Evolutionary conservation across 2,888 invertebrate species (phyloP), one percentile per base, ranked within the genome.

Genomic region (Stegophylla sp.): DNA sequence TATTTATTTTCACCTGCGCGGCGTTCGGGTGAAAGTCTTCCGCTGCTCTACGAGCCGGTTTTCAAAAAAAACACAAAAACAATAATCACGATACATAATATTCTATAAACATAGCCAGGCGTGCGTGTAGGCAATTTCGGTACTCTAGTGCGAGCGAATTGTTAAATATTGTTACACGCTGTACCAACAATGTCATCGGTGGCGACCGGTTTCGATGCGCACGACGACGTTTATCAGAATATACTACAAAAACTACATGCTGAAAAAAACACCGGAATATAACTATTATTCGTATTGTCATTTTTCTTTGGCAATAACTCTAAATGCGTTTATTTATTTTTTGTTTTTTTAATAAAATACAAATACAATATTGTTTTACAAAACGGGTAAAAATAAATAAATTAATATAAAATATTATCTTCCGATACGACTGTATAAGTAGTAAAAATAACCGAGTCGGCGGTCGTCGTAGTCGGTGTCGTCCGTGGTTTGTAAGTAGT

Each of bases 381-480:
- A 53, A 61, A 74, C 26, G 59, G 59, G 28, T 74, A 75, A 53
- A 64, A 64, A 75, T 75, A 64, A 41, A 64, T 66, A 75, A 53
- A 76, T 76, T 56, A 28, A 51, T n/a, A n/a, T n/a, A n/a, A n/a
- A 13, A 26, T 59, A 59, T 59, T 28, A 61, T 76, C 45, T 43
- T 76, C 76, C 76, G 76, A 76, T 75, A 75, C 75, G 75, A 75
- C 75, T 64, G 34, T 48, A 51, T 34, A 15, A 17, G 13, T n/a
- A 53, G 17, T 59, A 15, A 5, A 23, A 10, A 15, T n/a, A 7
- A 53, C 20, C 20, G 20, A 20, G 3, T 13, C 17, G 73, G 17
- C 23, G 17, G n/a, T 7, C 4, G 74, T 74, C 48, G 28, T 15
- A 48, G 74, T 74, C 61, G 13, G 43, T 72, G 20, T 23, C 34